Base-by-base conservation (phyloP, 2,113 vertebrate species). In the Ondatra zibethicus region DNA sequence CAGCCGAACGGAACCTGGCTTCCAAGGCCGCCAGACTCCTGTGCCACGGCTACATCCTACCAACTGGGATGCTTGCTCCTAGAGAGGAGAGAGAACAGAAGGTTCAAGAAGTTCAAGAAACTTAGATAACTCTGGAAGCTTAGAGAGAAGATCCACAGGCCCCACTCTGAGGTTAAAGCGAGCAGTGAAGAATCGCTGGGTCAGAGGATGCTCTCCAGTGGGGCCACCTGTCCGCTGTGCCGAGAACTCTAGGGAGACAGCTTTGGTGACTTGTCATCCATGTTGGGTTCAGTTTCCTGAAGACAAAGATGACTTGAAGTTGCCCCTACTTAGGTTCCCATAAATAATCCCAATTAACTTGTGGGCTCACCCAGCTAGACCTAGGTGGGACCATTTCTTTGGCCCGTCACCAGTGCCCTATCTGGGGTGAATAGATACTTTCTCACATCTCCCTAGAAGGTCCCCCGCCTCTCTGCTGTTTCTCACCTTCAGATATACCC, bases 391-490 rank as follows among this genome's bases (percentile, higher is more conserved):
- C 11, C 36, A 5, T 31, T 55, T 75, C 9, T 89, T 12, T 58
- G 70, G 50, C 13, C 50, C 9, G 6, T 31, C n/a, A 11, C 13
- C 2, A 6, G 27, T 39, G 87, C 8, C 7, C 33, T 73, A 9
- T 27, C 12, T 52, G 65, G 23, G 66, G 2, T 55, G 25, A 73
- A 52, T 3, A 31, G 19, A 11, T 31, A 4, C n/a, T 58, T 55
- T 36, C 36, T 39, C 50, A 31, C 11, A 29, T 88, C 33, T 75
- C 45, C 47, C 31, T 25, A n/a, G 33, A 27, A 33, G 70, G 19
- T 25, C 23, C 27, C 21, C 14, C 3, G 14, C 9, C 1, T 4
- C n/a, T 0, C 7, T 1, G 27, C 45, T 14, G 39, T 7, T 36
- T 58, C 11, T 14, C n/a, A 1, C 7, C 6, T 70, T 36, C 11